phyloP scores from a whole-genome alignment of 2,113 vertebrate genomes.

The Rhea americana region DNA sequence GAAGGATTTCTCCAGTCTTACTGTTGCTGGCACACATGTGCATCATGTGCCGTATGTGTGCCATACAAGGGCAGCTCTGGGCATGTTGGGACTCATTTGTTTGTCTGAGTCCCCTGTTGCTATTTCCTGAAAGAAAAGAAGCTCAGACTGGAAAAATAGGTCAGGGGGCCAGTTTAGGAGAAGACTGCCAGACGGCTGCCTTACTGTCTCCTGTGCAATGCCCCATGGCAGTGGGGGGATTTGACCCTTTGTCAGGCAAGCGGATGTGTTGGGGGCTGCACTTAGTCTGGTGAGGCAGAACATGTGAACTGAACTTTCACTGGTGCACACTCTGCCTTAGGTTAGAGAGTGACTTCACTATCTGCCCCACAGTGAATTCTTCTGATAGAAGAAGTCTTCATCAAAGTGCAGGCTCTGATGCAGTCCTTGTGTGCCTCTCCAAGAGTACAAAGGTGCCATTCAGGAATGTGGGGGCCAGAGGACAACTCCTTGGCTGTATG shows the following conservation, averaged over 20 bases:
- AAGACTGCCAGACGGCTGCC: background rate
- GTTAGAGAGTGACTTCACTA: background rate
- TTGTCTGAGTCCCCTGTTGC: background rate
- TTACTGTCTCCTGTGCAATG: background rate
- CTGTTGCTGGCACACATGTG: background rate
- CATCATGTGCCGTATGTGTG: background rate
- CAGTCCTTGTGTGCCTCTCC: background rate
- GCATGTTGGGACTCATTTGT: background rate
- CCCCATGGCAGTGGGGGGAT: accelerated
- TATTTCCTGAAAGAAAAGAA: background rate
- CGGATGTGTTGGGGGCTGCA: background rate
- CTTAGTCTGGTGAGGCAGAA: background rate
- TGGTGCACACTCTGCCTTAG: background rate
- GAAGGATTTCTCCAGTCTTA: background rate
- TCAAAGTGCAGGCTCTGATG: background rate
- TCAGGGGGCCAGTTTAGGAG: background rate
- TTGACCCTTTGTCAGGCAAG: accelerated
- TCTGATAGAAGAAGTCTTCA: background rate
- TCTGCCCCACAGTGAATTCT: background rate
- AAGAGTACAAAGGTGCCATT: background rate
- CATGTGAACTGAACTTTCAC: background rate
- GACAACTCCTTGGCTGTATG: background rate
- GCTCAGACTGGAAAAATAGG: background rate
- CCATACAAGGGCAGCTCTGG: background rate
- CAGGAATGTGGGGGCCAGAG: no score